Base-by-base conservation (phyloP, 2,113 vertebrate species). In the Xiphophorus hellerii region DNA sequence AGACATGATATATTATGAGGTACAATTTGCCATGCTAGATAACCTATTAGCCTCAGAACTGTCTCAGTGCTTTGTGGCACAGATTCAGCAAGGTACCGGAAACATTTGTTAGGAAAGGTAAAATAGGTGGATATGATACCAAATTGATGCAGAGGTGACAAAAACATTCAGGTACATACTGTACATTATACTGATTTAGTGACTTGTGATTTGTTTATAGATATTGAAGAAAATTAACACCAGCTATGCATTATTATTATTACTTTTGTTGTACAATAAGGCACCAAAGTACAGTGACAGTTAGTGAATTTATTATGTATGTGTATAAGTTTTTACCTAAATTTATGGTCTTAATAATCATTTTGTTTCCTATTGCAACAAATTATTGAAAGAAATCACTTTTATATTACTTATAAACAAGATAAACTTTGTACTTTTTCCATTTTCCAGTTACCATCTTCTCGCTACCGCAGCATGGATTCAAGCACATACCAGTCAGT, bases 401-500 rank as follows among this genome's bases (percentile, higher is more conserved):
- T 64, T n/a, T 44, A 3, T 66, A 30, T 14, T 1, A 62, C 66
- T 74, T 71, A 14, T 27, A 9, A 28, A 54, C 62, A 61, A 15
- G 15, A 8, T 28, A 9, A 31, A 66, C 17, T 20, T 17, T 48
- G 44, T 20, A 17, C 17, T 48, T 68, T 65, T 71, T 22, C 3
- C 77, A 37, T 48, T 48, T 48, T 48, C 75, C 51, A 71, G 22
- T 48, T 35, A 27, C n/a, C 30, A 15, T 78, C 10, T 0, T 82
- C 60, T 63, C 25, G 74, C n/a, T 77, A 30, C 30, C 64, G 66
- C 73, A 78, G 42, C 65, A 67, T 78, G 62, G 79, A 67, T 64
- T 71, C 48, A 81, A 35, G 15, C 63, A 71, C 83, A 73, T 72
- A 78, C 64, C 62, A 65, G 58, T 33, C 63, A 79, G 22, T 86